Conservation (phyloP, 2,888 invertebrate species). For the Polymixis lichenea region DNA sequence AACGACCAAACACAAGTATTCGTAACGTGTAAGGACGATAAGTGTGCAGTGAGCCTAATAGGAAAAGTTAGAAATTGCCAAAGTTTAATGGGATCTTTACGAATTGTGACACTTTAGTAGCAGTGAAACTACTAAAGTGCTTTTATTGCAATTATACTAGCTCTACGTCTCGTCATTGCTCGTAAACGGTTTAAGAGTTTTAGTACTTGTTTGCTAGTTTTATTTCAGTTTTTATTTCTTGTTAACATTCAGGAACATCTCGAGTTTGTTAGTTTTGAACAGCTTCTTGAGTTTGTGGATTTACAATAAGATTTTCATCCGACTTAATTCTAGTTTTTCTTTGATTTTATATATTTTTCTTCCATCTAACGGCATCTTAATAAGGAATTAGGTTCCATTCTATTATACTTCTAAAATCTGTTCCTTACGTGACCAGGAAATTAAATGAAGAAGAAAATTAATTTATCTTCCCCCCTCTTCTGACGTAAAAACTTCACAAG, state of each 20-base stretch:
- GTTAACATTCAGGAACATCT: slow-evolving; percentile 38
- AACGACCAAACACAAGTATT: slow-evolving; percentile 63
- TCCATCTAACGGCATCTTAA: too few relatives aligned
- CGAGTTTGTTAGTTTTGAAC: slow-evolving; percentile 38
- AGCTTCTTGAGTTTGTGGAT: slow-evolving; percentile 20
- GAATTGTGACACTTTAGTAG: slow-evolving; percentile 86
- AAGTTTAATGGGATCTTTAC: slow-evolving; percentile 88
- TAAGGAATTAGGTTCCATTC: background rate
- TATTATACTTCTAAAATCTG: background rate
- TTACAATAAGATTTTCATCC: slow-evolving; percentile 8
- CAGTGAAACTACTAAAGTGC: slow-evolving; percentile 79
- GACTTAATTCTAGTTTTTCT: background rate
- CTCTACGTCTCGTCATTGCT: slow-evolving; percentile 67
- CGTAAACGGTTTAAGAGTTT: slow-evolving; percentile 63
- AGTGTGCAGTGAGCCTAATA: slow-evolving; percentile 84
- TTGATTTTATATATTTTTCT: background rate
- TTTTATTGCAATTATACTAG: slow-evolving; percentile 79
- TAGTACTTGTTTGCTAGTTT: slow-evolving; percentile 56
- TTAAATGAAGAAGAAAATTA: slow-evolving; percentile 2
- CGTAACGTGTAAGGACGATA: slow-evolving; percentile 71
- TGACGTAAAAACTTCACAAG: slow-evolving; percentile 31
- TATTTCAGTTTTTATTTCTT: slow-evolving; percentile 54
- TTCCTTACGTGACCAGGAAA: background rate
- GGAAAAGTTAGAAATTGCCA: slow-evolving; percentile 87
- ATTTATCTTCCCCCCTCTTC: slow-evolving; percentile 13